phyloP scores from a whole-genome alignment of 2,797 vertebrate genomes.

The Steatocranus sp. region DNA sequence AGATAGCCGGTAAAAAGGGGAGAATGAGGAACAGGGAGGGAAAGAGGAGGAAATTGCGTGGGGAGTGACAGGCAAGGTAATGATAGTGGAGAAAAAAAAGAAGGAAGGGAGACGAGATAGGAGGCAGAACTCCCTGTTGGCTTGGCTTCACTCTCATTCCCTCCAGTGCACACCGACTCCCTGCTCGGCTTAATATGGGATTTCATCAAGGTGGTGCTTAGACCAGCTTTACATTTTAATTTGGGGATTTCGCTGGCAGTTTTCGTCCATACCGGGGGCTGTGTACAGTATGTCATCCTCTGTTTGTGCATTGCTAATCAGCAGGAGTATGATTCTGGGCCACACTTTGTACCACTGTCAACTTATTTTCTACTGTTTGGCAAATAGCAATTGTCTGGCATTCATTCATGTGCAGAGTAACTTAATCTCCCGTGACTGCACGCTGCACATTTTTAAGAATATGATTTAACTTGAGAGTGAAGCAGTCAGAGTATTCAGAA shows the following conservation, averaged over 20 bases:
- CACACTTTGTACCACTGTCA: conserved; percentile 24
- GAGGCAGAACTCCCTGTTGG: conserved; percentile 55
- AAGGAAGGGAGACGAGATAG: conserved; percentile 31
- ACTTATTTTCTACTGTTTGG: conserved; percentile 7
- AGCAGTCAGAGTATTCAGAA: neutral
- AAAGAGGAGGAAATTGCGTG: conserved; percentile 41
- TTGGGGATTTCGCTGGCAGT: conserved; percentile 47
- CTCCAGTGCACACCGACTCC: conserved; percentile 61
- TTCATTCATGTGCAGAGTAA: conserved; percentile 13
- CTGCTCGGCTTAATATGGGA: conserved; percentile 61
- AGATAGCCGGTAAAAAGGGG: conserved; percentile 12
- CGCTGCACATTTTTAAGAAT: neutral
- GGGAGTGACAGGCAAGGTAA: conserved; percentile 54
- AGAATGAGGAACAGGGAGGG: neutral
- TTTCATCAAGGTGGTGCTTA: conserved; percentile 68
- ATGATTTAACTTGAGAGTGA: neutral
- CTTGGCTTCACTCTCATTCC: conserved; percentile 58
- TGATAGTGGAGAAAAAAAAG: conserved; percentile 44
- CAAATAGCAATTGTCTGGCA: conserved; percentile 21
- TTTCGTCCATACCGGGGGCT: conserved; percentile 11
- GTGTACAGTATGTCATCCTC: conserved; percentile 12
- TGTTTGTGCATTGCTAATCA: conserved; percentile 36
- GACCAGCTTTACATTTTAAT: conserved; percentile 72
- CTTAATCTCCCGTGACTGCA: neutral
- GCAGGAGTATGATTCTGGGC: conserved; percentile 15